phyloP scores from a whole-genome alignment of 2,888 invertebrate genomes.

The Leucophora obtusa region DNA sequence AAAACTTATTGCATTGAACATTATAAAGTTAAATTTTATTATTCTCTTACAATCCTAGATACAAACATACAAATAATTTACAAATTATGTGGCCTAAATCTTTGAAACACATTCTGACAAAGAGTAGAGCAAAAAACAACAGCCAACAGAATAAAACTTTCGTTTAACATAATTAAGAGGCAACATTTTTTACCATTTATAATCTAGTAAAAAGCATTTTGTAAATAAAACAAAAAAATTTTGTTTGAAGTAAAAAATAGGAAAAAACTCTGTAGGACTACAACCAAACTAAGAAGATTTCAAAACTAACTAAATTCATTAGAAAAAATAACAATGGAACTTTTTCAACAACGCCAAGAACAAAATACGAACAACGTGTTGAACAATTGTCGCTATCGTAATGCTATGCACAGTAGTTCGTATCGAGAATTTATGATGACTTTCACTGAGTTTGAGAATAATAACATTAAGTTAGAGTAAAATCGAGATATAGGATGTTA shows the following conservation, averaged over 20 bases:
- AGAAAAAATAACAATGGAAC: slow-evolving; percentile 58
- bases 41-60: background rate
- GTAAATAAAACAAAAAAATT: slow-evolving; percentile 26
- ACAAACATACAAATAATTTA: slow-evolving; percentile 20
- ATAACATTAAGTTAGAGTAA: too few relatives aligned
- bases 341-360: slow-evolving; percentile 27
- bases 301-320: slow-evolving; percentile 60
- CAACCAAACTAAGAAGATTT: slow-evolving; percentile 28
- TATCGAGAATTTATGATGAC: too few relatives aligned
- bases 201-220: slow-evolving; percentile 58
- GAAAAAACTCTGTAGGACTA: slow-evolving; percentile 4
- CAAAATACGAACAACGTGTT: slow-evolving; percentile 25
- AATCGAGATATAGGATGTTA: too few relatives aligned
- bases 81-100: slow-evolving; percentile 58
- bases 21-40: background rate
- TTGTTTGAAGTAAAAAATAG: slow-evolving; percentile 15
- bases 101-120: background rate
- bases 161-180: slow-evolving; percentile 61
- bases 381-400: background rate
- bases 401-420: slow-evolving; percentile 21
- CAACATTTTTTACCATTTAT: slow-evolving; percentile 59
- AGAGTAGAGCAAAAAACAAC: background rate
- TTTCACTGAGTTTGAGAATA: too few relatives aligned
- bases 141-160: slow-evolving; percentile 44
- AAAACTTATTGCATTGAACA: background rate